Evolutionary conservation across 2,888 invertebrate species (phyloP).

Genomic region (Maniola hyperantus): DNA sequence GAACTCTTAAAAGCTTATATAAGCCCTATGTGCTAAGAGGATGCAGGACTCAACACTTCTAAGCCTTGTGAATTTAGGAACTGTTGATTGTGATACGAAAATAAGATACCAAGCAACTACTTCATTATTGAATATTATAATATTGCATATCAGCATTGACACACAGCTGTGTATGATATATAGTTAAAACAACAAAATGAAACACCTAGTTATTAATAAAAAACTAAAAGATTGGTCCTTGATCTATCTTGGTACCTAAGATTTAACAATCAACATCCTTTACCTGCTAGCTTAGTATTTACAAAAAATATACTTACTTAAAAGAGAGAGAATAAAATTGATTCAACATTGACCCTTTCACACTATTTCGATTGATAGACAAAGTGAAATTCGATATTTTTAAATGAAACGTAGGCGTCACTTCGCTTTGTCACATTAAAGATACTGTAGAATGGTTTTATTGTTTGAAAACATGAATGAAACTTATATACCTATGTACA

Average conservation of each 20-base stretch:
- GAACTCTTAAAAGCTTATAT: too few relatives aligned
- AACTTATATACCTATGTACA: conserved; percentile 3
- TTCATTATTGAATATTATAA: too few relatives aligned
- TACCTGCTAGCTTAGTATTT: background rate
- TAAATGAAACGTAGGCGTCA: conserved; percentile 58
- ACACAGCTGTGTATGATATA: too few relatives aligned
- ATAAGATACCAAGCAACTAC: too few relatives aligned
- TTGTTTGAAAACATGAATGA: conserved; percentile 25
- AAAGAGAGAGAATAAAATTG: conserved; percentile 63
- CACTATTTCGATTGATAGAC: conserved; percentile 64
- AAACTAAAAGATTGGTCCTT: background rate
- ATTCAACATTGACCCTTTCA: conserved; percentile 61
- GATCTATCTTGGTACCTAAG: background rate
- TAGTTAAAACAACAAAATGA: too few relatives aligned
- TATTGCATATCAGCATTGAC: too few relatives aligned
- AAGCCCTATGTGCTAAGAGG: too few relatives aligned
- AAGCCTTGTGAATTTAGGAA: too few relatives aligned
- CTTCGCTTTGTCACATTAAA: conserved; percentile 52
- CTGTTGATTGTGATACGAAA: too few relatives aligned
- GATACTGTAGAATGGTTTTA: conserved; percentile 26
- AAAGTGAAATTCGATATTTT: conserved; percentile 77
- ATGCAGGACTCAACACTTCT: too few relatives aligned
- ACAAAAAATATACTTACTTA: conserved; percentile 52
- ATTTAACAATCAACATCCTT: background rate
- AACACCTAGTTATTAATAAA: too few relatives aligned